Base-by-base conservation (phyloP, 2,113 vertebrate genomes). In the Anguilla rostrata region DNA sequence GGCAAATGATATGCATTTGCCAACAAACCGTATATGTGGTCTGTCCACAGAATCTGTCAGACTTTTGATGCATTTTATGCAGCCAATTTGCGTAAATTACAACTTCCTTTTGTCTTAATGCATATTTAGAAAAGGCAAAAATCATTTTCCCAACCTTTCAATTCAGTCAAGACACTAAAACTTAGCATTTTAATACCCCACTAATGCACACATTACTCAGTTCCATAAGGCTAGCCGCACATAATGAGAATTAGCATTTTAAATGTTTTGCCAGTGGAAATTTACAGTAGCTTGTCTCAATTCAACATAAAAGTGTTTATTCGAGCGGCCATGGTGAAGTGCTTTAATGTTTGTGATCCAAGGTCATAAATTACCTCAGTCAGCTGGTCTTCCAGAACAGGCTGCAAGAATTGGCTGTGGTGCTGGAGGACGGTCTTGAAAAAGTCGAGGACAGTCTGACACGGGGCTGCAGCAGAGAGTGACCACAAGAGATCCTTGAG, bases 381-480 rank as follows among this genome's bases (percentile, higher is more conserved):
- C 6, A 98, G 96, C 92, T 97, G 97, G 90, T 99, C 98, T 83
- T 97, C 88, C 12, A 96, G 92, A 91, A 97, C 95, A 0, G 97
- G 97, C 71, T 96, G 95, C 90, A 96, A 89, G 49, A 98, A 96
- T 89, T 99, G 98, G 95, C 98, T 98, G 93, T 99, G 97, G 91
- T 98, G 97, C 89, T 98, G 97, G 56, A 99, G 96, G 78, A 99
- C 96, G 0, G 95, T 97, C 96, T 98, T 99, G 94, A 99, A 96
- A 93, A 98, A 99, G 94, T 99, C 98, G 29, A 99, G 93, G 90
- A 97, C 98, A 2, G 97, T 98, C 95, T 99, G 98, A 94, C 98
- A 99, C 91, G 98, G 98, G 91, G 96, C 98, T 99, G 95, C 78
- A 86, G 39, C 39, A 81, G 39, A 66, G 40, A 66, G 39, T 9